These are phyloP conservation scores for Agrochola macilenta DNA, from an alignment of 2,888 invertebrate genomes.

Conservation along the genomic window DNA sequence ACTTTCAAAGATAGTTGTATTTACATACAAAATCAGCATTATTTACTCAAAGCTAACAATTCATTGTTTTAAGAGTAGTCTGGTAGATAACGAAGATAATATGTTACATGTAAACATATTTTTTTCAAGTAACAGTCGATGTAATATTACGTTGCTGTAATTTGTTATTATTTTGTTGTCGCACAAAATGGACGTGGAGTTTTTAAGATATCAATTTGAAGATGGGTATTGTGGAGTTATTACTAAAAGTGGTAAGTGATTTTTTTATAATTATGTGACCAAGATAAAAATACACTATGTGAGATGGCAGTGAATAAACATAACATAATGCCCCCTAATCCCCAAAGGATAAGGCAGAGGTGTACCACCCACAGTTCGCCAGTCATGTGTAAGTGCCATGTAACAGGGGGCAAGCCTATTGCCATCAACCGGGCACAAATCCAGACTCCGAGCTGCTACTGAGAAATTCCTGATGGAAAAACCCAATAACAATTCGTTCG, in stretches of 20 bases:
- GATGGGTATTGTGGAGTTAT: constrained; percentile 81
- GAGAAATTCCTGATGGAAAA: background rate
- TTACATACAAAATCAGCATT: constrained; percentile 57
- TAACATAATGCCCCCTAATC: no score
- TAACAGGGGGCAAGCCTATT: background rate
- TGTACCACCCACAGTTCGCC: background rate
- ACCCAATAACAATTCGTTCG: background rate
- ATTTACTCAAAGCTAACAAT: constrained; percentile 58
- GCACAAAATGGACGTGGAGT: constrained; percentile 81
- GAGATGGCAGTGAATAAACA: background rate
- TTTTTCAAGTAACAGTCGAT: constrained; percentile 56
- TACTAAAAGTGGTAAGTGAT: constrained; percentile 79
- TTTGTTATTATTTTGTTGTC: constrained; percentile 48
- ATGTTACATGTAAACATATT: constrained; percentile 57
- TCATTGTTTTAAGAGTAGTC: constrained; percentile 63
- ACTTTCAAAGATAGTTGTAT: constrained; percentile 60
- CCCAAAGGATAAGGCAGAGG: no score
- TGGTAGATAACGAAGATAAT: constrained; percentile 58
- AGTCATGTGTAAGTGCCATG: background rate
- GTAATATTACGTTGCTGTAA: constrained; percentile 33
- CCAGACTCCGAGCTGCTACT: background rate
- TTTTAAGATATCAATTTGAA: constrained; percentile 79
- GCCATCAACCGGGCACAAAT: no score
- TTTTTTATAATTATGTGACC: background rate
- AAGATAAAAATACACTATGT: background rate